Evolutionary conservation across 2,113 vertebrate species (phyloP).

Genomic region (Empidonax alnorum): DNA sequence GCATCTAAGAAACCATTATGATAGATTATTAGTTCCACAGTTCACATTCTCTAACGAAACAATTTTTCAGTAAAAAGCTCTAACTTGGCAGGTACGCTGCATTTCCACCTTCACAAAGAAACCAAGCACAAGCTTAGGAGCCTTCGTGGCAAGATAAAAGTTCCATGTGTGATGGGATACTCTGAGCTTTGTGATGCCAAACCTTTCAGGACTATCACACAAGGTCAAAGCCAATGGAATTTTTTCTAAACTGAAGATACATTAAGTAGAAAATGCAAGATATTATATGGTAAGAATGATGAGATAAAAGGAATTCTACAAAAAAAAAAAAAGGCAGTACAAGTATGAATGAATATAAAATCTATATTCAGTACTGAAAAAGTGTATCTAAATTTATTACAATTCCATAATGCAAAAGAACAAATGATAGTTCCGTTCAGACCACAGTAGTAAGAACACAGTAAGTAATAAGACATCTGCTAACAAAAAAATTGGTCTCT

Average conservation of each 20-base stretch:
- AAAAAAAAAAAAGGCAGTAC: background rate
- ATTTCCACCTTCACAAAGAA: background rate
- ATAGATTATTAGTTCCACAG: slow-evolving; percentile 34
- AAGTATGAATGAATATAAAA: background rate
- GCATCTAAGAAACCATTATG: slow-evolving; percentile 80
- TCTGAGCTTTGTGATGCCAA: background rate
- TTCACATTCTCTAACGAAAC: background rate
- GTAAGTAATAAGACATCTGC: background rate
- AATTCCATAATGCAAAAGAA: background rate
- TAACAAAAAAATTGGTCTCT: background rate
- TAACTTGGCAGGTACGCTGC: background rate
- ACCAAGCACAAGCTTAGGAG: background rate
- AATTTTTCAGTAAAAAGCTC: background rate
- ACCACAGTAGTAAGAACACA: background rate
- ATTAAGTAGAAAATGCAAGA: background rate
- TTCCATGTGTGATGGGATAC: background rate
- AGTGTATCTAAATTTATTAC: background rate
- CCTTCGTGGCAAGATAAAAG: background rate
- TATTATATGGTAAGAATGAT: background rate
- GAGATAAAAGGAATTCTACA: background rate
- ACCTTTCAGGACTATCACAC: background rate
- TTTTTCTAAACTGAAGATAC: background rate
- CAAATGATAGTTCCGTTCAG: background rate
- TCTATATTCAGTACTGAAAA: background rate
- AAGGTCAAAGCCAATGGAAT: background rate